Percentiles rank a stretch among this genome's conserved stretches.
Evolutionary conservation across 2,797 vertebrate genomes (phyloP).

Genomic region (Falco berigora): DNA sequence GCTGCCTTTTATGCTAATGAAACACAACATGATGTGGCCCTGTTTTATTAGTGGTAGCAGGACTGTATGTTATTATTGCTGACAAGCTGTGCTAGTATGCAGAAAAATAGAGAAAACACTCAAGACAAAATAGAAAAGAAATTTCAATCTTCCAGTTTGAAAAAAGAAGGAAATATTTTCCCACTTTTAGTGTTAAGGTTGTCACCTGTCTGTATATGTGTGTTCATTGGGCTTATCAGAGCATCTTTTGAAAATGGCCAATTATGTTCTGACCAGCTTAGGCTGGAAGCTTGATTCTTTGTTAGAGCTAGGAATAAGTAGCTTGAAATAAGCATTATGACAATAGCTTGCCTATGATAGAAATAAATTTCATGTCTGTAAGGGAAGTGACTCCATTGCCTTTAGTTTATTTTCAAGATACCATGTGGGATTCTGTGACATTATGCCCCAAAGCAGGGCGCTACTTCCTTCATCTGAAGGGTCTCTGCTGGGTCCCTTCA

Average conservation of each 20-base stretch:
- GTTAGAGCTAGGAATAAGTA: not conserved
- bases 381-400: not conserved
- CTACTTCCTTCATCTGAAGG: not conserved
- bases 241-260: not conserved
- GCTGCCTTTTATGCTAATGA: not conserved
- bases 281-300: not conserved
- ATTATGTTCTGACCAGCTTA: not conserved
- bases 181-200: not conserved
- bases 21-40: not conserved
- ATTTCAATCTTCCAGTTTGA: not conserved
- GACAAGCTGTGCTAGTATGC: not conserved
- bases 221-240: not conserved
- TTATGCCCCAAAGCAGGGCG: not conserved
- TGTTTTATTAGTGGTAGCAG: not conserved
- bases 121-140: not conserved
- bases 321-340: not conserved
- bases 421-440: not conserved
- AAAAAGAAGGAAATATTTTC: not conserved
- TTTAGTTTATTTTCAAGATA: not conserved
- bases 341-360: not conserved
- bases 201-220: not conserved
- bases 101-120: not conserved
- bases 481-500: not conserved
- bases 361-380: not conserved
- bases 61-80: not conserved